These are phyloP conservation scores for Leptogaster cylindrica DNA, from an alignment of 2,888 invertebrate species.

Conservation along the genomic window DNA sequence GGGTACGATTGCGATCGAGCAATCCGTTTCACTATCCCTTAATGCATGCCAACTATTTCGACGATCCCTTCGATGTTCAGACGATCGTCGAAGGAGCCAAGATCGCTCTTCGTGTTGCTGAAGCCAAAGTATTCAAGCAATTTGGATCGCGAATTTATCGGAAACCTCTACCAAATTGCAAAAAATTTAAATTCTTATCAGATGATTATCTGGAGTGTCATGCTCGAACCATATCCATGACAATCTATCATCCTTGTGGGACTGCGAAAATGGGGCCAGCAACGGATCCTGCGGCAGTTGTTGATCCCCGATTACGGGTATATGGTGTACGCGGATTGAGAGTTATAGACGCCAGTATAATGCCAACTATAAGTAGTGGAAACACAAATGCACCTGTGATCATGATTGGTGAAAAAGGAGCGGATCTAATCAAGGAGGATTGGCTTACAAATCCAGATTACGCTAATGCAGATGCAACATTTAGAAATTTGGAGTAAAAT, in stretches of 20 bases:
- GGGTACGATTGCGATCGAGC: slow-evolving; percentile 74
- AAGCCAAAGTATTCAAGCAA: slow-evolving; percentile 79
- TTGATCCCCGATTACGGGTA: slow-evolving; percentile 78
- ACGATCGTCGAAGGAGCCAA: slow-evolving; percentile 85
- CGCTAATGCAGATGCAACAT: slow-evolving; percentile 48
- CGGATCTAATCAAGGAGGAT: slow-evolving; percentile 84
- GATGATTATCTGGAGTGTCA: slow-evolving; percentile 89
- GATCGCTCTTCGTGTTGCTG: slow-evolving; percentile 74
- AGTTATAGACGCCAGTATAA: slow-evolving; percentile 86
- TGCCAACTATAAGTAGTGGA: slow-evolving; percentile 88
- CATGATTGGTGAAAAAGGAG: slow-evolving; percentile 89
- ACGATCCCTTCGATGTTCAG: slow-evolving; percentile 77
- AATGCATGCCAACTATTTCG: slow-evolving; percentile 92
- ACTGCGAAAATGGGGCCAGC: slow-evolving; percentile 88
- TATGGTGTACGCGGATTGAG: slow-evolving; percentile 79
- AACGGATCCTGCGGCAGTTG: slow-evolving; percentile 79
- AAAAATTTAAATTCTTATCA: slow-evolving; percentile 72
- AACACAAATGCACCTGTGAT: slow-evolving; percentile 92
- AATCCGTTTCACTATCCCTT: slow-evolving; percentile 88
- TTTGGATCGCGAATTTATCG: slow-evolving; percentile 79
- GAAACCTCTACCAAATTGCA: slow-evolving; percentile 80
- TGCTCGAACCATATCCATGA: slow-evolving; percentile 85
- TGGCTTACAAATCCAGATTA: slow-evolving; percentile 67
- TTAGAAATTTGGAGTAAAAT: slow-evolving; percentile 7
- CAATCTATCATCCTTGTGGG: slow-evolving; percentile 88